Percentiles rank a stretch among this genome's conserved stretches.
Conservation (phyloP, 2,888 invertebrate species). For the Lamproptera curius region DNA sequence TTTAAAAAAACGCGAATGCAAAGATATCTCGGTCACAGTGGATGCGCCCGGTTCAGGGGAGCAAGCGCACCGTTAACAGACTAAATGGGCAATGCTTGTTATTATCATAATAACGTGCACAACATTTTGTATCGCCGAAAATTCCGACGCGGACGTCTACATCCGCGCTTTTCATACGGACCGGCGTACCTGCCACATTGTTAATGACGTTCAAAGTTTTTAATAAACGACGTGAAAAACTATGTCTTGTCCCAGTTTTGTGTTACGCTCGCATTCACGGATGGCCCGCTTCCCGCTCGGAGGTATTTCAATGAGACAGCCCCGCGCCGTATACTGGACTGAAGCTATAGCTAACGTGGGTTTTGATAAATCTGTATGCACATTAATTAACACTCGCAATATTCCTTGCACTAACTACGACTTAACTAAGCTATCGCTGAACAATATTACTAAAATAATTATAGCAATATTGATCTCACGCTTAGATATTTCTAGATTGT, state of each 20-base stretch:
- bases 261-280: constrained; percentile 18
- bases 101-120: constrained; percentile 67
- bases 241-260: constrained; percentile 22
- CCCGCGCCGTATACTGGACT: constrained; percentile 14
- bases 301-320: constrained; percentile 18
- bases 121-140: constrained; percentile 31
- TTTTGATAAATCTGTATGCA: constrained; percentile 13
- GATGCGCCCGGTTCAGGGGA: constrained; percentile 43
- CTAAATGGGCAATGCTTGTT: constrained; percentile 66
- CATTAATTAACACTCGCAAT: not conserved
- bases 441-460: no score
- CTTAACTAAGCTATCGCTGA: no score
- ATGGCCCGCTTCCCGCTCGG: constrained; percentile 17
- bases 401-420: no score
- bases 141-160: not conserved
- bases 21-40: constrained; percentile 33
- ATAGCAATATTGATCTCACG: no score
- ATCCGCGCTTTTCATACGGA: constrained; percentile 20
- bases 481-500: no score
- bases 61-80: constrained; percentile 57
- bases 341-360: constrained; percentile 6
- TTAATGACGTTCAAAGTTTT: constrained; percentile 22
- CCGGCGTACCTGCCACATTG: constrained; percentile 18
- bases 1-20: constrained; percentile 28
- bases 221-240: constrained; percentile 23